phyloP scores from a whole-genome alignment of 2,797 vertebrate species.

The Pitangus sulphuratus region DNA sequence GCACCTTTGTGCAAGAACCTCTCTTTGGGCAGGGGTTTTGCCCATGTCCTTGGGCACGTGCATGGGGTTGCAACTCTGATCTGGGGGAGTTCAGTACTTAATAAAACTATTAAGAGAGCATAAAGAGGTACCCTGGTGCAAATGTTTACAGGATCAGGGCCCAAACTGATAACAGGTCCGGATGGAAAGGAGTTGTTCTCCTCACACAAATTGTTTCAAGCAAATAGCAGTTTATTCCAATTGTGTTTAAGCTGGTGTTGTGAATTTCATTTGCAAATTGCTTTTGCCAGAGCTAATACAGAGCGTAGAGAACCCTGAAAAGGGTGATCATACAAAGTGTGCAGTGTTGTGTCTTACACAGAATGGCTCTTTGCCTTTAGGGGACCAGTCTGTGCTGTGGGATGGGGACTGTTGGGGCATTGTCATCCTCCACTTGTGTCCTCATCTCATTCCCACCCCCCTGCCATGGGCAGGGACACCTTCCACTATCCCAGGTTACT shows the following conservation, averaged over 20 bases:
- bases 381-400: neutral
- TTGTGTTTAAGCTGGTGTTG: neutral
- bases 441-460: neutral
- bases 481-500: fast-evolving
- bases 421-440: neutral
- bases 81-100: neutral
- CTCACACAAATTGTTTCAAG: neutral
- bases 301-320: neutral
- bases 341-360: fast-evolving
- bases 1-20: neutral
- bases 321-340: neutral
- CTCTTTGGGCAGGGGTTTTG: neutral
- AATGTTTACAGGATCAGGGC: neutral
- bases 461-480: neutral
- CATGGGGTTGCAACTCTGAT: neutral
- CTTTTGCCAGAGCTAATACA: neutral
- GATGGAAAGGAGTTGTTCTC: neutral
- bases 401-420: neutral
- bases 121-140: neutral
- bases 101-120: neutral
- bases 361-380: neutral
- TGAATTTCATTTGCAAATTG: neutral
- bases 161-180: neutral
- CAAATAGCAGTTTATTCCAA: neutral
- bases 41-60: neutral